Evolutionary conservation across 2,888 invertebrate genomes (phyloP), one percentile per base, ranked within the genome.

Genomic region (Bhutanitis thaidina): DNA sequence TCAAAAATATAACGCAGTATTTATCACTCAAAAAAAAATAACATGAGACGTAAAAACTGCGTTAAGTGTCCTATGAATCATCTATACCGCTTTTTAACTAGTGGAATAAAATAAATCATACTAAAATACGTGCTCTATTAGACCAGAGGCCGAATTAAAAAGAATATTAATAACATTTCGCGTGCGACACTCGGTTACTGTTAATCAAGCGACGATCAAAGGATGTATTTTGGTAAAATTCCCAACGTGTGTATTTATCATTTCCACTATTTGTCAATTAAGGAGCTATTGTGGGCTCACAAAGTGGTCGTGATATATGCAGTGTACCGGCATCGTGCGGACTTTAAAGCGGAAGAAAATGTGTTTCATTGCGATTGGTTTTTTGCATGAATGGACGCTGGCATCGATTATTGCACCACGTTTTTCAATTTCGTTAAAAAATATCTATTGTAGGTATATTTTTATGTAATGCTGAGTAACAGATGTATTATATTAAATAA

Each of bases 191-290:
- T 73, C 78, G 67, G 69, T 65, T 64, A 80, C 71, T 73, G 84
- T 89, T 88, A 81, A 88, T 89, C 89, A 86, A 80, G 68, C 54
- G 65, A 70, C 73, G 87, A 89, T 89, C 89, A 89, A 89, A 89
- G 88, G 70, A 66, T 66, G 63, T 87, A 87, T 87, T 88, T 89
- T 73, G 59, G 79, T 85, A 85, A 74, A 77, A 77, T 84, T 79
- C 80, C 74, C 80, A 74, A 70, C 77, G 74, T 69, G 65, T 74
- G 79, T 82, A 89, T 89, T 84, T 80, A 88, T 89, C 88, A 88
- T 87, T 84, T 80, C 78, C 72, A 84, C 87, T 87, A 89, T 89
- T 89, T 89, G 88, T 89, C 88, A 88, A 89, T 89, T 89, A 89
- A 80, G 75, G 79, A 62, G 71, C 85, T 85, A 87, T 87, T 85